Evolutionary conservation across 2,797 vertebrate species (phyloP), one percentile per base, ranked within the genome.

Genomic region (Pangasius larnaudii): DNA sequence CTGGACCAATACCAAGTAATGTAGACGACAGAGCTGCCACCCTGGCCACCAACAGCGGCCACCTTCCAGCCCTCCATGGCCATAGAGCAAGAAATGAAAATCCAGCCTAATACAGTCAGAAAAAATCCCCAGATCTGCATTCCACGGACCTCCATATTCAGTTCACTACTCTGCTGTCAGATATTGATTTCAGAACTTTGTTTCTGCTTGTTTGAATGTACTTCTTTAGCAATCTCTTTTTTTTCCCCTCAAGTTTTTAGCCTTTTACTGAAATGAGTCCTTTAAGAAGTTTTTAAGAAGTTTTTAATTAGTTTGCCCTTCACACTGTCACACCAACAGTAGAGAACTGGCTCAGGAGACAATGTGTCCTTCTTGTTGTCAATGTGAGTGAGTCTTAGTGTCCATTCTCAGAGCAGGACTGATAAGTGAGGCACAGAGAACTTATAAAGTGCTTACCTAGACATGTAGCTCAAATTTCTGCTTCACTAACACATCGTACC

Each of bases 21-120:
- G 90, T 96, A 98, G 89, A 99, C 95, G 80, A 99, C 96, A 33
- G 96, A 95, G 5, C 92, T 95, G 69, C 96, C 96, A 0, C 92
- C 96, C 93, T 94, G 93, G 59, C 98, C 98, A 5, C 98, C 98
- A 51, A 98, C 96, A 67, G 96, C 90, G 8, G 95, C 95, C 91
- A 98, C 97, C 91, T 98, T 99, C 98, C 98, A 99, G 92, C 97
- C 97, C 88, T 99, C 98, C 94, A 98, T 98, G 93, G 98, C 98
- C 95, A 99, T 95, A 58, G 98, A 97, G 91, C 97, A 98, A 58
- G 97, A 97, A 61, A 98, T 94, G 6, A 98, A 97, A 90, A 98
- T 97, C 98, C 98, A 99, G 58, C 98, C 98, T 1, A 97, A 91
- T 56, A 97, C 91, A 0, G 96, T 95, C 92, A 98, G 95, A 89